These are phyloP conservation scores for Lathronympha strigana DNA, from an alignment of 2,888 invertebrate species.

Conservation along the genomic window DNA sequence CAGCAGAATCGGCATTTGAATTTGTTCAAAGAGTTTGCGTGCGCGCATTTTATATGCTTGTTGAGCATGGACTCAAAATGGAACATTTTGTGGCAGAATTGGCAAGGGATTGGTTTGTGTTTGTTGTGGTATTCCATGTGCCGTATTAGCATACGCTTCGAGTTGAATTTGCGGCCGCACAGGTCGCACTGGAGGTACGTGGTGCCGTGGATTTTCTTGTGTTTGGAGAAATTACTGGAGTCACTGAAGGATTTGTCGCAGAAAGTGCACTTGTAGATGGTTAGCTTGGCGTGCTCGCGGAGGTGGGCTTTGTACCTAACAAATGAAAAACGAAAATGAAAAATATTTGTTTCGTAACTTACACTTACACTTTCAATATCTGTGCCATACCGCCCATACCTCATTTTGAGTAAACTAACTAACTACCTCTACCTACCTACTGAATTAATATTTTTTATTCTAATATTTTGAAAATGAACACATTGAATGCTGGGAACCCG, in stretches of 20 bases:
- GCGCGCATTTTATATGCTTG: constrained; percentile 70
- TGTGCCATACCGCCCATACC: no score
- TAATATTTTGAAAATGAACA: no score
- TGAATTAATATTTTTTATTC: no score
- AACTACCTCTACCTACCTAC: no score
- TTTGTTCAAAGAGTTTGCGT: constrained; percentile 57
- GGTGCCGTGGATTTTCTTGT: constrained; percentile 77
- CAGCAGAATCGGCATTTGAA: constrained; percentile 70
- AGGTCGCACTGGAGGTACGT: constrained; percentile 74
- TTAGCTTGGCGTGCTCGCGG: constrained; percentile 77
- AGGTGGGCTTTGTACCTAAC: constrained; percentile 71
- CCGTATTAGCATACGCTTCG: constrained; percentile 74
- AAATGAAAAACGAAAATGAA: background rate
- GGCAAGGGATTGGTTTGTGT: constrained; percentile 64
- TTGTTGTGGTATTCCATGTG: constrained; percentile 77
- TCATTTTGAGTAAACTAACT: no score
- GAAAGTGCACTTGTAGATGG: constrained; percentile 75
- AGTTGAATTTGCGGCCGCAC: constrained; percentile 77
- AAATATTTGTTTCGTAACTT: background rate
- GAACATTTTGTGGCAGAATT: constrained; percentile 64
- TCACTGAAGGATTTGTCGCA: constrained; percentile 80
- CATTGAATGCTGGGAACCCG: no score
- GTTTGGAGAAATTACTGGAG: constrained; percentile 80
- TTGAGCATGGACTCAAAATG: constrained; percentile 76
- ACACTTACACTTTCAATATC: no score